phyloP scores from a whole-genome alignment of 2,797 vertebrate genomes.

The Poecilia gillii region DNA sequence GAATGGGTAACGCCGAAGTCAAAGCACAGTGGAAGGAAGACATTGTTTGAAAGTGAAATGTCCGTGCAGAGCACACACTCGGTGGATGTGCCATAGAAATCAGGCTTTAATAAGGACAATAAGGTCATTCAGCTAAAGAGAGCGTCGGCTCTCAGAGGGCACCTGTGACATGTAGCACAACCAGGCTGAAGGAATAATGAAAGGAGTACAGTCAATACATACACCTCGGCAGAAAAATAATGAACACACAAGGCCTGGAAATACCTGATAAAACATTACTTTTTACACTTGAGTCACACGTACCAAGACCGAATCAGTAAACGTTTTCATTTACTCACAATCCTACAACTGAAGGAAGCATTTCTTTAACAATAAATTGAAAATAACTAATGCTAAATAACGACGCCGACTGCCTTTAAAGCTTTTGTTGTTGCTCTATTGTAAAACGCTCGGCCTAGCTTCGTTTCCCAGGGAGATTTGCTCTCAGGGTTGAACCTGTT shows the following conservation, averaged over 20 bases:
- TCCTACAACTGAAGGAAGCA: background rate
- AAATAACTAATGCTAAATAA: background rate
- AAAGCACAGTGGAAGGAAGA: background rate
- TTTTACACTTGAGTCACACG: slow-evolving; percentile 11
- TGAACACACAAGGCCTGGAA: background rate
- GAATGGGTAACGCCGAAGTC: slow-evolving; percentile 22
- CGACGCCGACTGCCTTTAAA: background rate
- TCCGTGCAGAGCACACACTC: slow-evolving; percentile 7
- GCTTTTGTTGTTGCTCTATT: slow-evolving; percentile 6
- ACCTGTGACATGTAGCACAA: slow-evolving; percentile 17
- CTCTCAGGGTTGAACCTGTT: background rate
- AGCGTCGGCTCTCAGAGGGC: slow-evolving; percentile 23
- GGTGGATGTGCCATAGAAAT: slow-evolving; percentile 35
- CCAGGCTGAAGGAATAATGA: slow-evolving; percentile 12
- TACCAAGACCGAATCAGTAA: background rate
- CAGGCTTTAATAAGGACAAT: slow-evolving; percentile 37
- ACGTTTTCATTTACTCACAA: background rate
- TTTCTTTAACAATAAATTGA: background rate
- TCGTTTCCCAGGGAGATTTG: slow-evolving; percentile 13
- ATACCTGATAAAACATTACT: slow-evolving; percentile 8
- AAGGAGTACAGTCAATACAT: slow-evolving; percentile 16
- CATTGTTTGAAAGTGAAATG: slow-evolving; percentile 23
- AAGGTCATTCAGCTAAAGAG: slow-evolving; percentile 40
- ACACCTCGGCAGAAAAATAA: slow-evolving; percentile 18
- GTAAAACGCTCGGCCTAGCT: slow-evolving; percentile 7